Conservation (phyloP, 1,140 invertebrate genomes). For the Diorhabda carinulata region DNA sequence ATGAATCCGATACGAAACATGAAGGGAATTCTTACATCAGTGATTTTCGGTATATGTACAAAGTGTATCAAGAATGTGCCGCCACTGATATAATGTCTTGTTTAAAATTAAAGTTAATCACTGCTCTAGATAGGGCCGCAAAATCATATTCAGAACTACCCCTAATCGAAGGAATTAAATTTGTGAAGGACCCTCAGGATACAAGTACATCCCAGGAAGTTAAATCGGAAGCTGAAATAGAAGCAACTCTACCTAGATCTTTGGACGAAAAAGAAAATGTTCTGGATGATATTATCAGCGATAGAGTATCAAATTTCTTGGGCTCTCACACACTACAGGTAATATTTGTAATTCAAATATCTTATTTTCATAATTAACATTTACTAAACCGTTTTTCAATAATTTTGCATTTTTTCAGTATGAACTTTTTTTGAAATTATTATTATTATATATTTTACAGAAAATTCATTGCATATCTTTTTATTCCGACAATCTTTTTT, state of each 20-base stretch:
- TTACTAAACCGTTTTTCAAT: too few species aligned
- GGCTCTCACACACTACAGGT: constrained; percentile 73
- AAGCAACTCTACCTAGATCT: constrained; percentile 64
- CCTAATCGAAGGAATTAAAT: constrained; percentile 66
- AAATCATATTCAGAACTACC: constrained; percentile 58
- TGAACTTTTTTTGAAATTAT: too few species aligned
- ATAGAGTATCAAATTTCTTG: constrained; percentile 69
- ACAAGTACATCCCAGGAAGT: constrained; percentile 37
- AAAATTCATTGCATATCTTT: constrained; percentile 9
- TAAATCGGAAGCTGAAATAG: constrained; percentile 58
- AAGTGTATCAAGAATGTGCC: constrained; percentile 72
- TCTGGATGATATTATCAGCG: constrained; percentile 68
- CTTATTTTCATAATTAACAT: too few species aligned
- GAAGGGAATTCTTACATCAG: constrained; percentile 48
- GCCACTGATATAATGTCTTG: constrained; percentile 66
- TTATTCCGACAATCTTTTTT: constrained; percentile 18
- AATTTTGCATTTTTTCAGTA: too few species aligned
- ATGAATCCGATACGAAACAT: constrained; percentile 47
- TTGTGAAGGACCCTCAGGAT: constrained; percentile 59
- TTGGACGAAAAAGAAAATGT: constrained; percentile 66
- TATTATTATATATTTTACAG: neutral
- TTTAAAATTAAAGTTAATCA: constrained; percentile 70
- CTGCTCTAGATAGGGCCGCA: constrained; percentile 66
- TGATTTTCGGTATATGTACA: constrained; percentile 55
- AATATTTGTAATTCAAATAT: constrained; percentile 21